Conservation (phyloP, 2,797 vertebrate species). For the Syndactyla subalaris region DNA sequence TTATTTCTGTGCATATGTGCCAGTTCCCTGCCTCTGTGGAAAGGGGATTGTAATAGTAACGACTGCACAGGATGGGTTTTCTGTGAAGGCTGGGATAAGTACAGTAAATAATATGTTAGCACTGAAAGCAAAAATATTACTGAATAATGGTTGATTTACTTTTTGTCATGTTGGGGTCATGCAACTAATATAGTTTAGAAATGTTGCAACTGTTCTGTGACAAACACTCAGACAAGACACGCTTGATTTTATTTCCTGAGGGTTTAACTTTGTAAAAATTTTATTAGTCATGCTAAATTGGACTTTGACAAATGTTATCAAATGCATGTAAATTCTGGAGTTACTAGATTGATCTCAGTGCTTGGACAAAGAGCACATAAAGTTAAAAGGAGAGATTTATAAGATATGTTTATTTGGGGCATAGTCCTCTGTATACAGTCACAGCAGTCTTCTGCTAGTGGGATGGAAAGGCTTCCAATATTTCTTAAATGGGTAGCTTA, state of each 20-base stretch:
- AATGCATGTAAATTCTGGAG: not conserved
- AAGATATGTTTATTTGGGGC: not conserved
- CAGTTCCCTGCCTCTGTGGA: not conserved
- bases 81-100: not conserved
- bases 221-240: not conserved
- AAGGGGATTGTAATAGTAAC: not conserved
- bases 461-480: conserved; percentile 7
- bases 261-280: not conserved
- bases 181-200: not conserved
- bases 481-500: conserved; percentile 35
- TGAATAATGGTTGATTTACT: conserved; percentile 4
- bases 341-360: not conserved
- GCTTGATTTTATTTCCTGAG: conserved; percentile 14
- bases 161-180: not conserved
- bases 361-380: not conserved
- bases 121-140: not conserved
- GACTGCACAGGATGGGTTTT: not conserved
- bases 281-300: conserved; percentile 30
- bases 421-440: not conserved
- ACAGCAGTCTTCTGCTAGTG: conserved; percentile 3
- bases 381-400: not conserved
- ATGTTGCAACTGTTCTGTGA: not conserved
- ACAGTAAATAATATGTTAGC: not conserved
- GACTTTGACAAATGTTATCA: conserved; percentile 5
- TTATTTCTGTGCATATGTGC: not conserved